Evolutionary conservation across 2,888 invertebrate genomes (phyloP), one percentile per base, ranked within the genome.

Genomic region (Eurois occulta): DNA sequence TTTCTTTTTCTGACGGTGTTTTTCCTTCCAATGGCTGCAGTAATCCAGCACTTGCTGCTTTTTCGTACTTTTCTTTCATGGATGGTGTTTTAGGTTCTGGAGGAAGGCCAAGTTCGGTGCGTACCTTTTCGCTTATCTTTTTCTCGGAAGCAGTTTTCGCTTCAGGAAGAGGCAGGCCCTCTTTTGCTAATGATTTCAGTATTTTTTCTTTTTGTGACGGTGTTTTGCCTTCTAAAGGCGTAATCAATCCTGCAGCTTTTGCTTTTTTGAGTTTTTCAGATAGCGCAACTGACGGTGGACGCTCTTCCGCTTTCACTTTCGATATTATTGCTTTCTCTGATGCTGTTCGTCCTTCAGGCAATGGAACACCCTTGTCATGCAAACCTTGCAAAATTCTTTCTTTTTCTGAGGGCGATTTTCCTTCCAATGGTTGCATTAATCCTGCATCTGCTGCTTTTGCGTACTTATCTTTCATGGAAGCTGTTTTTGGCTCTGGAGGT

Each of bases 151-250:
- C 69, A 13, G 60, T 60, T 60, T 69, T 69, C 0, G 0, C 69
- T 8, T 69, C 69, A 13, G 69, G 69, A 21, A 69, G 38, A 4
- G 38, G n/a, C 21, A 69, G 21, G 4, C 69, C 69, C 18, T 69
- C 1, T 10, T 3, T 69, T 4, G 69, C 60, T 2, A 69, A 38
- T 69, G 7, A 11, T 38, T 60, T 69, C 0, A 69, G 46, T 8
- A 91, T 87, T 16, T 87, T 88, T 73, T 90, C 89, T 78, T 90
- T 89, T 69, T 90, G 83, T 10, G 83, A n/a, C 0, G 55, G 81
- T 0, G 89, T 74, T 78, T 91, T 91, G 0, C 88, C 89, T 71
- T 84, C 75, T 18, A 91, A 66, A 2, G 88, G 89, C 2, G 87
- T 90, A 2, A 92, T 8, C 2, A 85, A 24, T 1, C 86, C 85